Evolutionary conservation across 2,797 vertebrate species (phyloP).

Genomic region (Scleropages formosus): DNA sequence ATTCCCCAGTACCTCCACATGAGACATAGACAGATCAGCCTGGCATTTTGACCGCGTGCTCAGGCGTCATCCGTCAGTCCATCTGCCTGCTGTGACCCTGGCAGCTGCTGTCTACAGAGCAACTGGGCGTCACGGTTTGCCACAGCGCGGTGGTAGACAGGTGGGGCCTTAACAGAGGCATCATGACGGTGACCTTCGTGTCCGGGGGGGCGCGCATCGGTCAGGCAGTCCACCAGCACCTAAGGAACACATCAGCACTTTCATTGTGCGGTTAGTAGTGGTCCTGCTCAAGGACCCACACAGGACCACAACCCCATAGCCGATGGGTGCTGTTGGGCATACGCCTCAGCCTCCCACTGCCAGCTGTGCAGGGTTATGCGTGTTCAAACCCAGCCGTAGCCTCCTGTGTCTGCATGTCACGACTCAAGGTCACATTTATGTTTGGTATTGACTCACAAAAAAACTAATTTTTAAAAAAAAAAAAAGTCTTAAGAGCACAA

Average conservation of each 20-base stretch:
- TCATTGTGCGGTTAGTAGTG: background rate
- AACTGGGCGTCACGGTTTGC: slow-evolving; percentile 55
- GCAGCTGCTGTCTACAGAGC: slow-evolving; percentile 61
- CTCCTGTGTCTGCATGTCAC: no score
- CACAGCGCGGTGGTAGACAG: slow-evolving; percentile 61
- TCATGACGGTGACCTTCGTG: slow-evolving; percentile 41
- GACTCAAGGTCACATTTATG: no score
- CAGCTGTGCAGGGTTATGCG: background rate
- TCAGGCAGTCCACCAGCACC: background rate
- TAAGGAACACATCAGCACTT: background rate
- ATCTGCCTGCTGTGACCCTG: slow-evolving; percentile 42
- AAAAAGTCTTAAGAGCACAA: no score
- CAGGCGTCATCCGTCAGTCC: background rate
- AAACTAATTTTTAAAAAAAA: no score
- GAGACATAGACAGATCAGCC: background rate
- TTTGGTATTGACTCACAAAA: no score
- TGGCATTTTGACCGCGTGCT: background rate
- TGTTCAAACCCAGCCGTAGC: background rate
- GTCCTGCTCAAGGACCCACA: slow-evolving; percentile 32
- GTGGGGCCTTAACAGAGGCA: background rate
- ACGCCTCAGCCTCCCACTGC: background rate
- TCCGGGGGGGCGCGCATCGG: slow-evolving; percentile 9
- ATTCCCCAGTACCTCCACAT: background rate
- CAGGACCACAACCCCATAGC: slow-evolving; percentile 47
- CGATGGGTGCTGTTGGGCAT: background rate